Evolutionary conservation across 2,797 vertebrate genomes (phyloP), one percentile per base, ranked within the genome.

Genomic region (Trichosurus vulpecula): DNA sequence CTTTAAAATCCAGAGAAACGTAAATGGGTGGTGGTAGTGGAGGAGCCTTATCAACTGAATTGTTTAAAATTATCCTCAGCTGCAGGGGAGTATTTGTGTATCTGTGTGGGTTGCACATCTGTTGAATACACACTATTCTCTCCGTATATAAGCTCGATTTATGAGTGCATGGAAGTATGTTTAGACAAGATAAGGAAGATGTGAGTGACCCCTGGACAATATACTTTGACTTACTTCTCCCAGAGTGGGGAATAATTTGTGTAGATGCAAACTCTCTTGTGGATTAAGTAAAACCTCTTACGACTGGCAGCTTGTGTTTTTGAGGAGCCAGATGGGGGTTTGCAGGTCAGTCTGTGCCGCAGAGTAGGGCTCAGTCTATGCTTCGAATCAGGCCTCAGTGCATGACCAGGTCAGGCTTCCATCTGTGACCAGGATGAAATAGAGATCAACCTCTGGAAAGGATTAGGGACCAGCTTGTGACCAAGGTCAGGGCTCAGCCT

Each of bases 31-130:
- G 9, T 27, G 25, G 41, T 87, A 11, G 22, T 47, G 22, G 0
- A 29, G 52, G 16, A 11, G 58, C 11, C 25, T 27, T 11, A 87
- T 3, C 0, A 3, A 12, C 22, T 51, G 2, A 10, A 35, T 8
- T 96, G 94, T 94, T 95, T 93, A 93, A 0, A 51, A 93, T n/a
- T 52, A 1, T 6, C 55, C 54, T 74, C 41, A 51, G 10, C 56
- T 0, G 56, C 1, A 51, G 90, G 53, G n/a, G 22, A 0, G 74
- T 92, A 55, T 95, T 93, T 95, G 89, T 3, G n/a, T 90, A 92
- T 41, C 54, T 41, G 89, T 35, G 0, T 12, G 10, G 41, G 51
- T 52, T 14, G 0, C 25, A 19, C 58, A 56, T 54, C n/a, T 0
- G 0, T 2, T 0, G 52, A 54, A 87, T 25, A 4, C 41, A 87